Evolutionary conservation across 2,888 invertebrate species (phyloP), one percentile per base, ranked within the genome.

Genomic region (Theretra japonica): DNA sequence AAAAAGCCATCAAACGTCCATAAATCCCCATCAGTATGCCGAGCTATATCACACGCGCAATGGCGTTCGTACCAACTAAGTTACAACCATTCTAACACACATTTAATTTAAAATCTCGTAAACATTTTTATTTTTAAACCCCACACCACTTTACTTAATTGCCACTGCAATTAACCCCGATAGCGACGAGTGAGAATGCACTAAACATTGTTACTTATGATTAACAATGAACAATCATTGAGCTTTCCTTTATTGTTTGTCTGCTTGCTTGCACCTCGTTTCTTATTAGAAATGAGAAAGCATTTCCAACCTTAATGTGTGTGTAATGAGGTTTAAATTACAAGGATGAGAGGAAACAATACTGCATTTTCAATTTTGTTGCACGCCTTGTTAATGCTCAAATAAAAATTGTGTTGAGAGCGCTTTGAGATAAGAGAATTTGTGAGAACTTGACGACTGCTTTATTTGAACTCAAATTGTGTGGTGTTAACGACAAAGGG

Each of bases 161-260:
- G 87, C 86, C 77, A 68, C 72, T 73, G 84, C 86, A 88, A 90
- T 91, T 90, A 90, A 85, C 88, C 86, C 79, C 81, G 81, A 83
- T 88, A 81, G 75, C 74, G 77, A 75, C 75, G 75, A 77, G 74
- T 80, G 82, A 79, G 80, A 82, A 80, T 83, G 83, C 79, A 82
- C 84, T 77, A 78, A 82, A 81, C 76, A 75, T 70, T 62, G 71
- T 76, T 75, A 68, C 74, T 78, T 77, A 77, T 76, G 76, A 83
- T 82, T 80, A 81, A 85, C 85, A 86, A 85, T 85, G 78, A 79
- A 65, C 75, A 76, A 82, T 83, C 72, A 75, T 75, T 70, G 48
- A 71, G 72, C 72, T 75, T 75, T 75, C 73, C 71, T 74, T 75
- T 73, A 75, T 73, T 72, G 71, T 60, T 28, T 70, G 58, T 70